Base-by-base conservation (phyloP, 2,113 vertebrate species). In the Dipodomys merriami region DNA sequence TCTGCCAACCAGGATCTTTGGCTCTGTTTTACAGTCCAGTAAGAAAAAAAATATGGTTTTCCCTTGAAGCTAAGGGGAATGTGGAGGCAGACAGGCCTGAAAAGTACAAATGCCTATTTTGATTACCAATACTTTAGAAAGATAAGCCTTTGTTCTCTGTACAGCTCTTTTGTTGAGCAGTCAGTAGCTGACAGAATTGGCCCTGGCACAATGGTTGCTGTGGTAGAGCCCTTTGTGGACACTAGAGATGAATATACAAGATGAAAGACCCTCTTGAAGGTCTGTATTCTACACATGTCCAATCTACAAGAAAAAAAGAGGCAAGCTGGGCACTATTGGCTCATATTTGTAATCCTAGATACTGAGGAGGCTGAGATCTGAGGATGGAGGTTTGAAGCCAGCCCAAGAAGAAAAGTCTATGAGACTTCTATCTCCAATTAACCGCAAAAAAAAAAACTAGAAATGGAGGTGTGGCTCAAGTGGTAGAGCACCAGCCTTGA, bases 21-120 rank as follows among this genome's bases (percentile, higher is more conserved):
- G 84, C 57, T 92, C 83, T 80, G 79, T 86, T 96, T 80, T 74
- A 84, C 25, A 73, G 82, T 77, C 76, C 53, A 85, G 18, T 85
- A 81, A 80, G 57, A 65, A 77, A 91, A 39, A 39, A 95, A 72
- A 22, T 18, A 11, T 30, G 23, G 67, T 71, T 91, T 57, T 92
- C 64, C 77, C 76, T 65, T 22, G 46, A 72, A 94, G 68, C 71
- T 64, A 5, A 18, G 77, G 33, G 73, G 44, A 44, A 95, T 7
- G n/a, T 33, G 5, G 74, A 82, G 71, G 81, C 64, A 73, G 64
- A 72, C 29, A 76, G 68, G 57, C 29, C 33, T n/a, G 39, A 90
- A 49, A 9, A 35, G 5, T 20, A 15, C 29, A 80, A 71, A 87
- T 22, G 77, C 78, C 5, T 13, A 18, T 67, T 85, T 83, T 12